Evolutionary conservation across 2,113 vertebrate species (phyloP), one percentile per base, ranked within the genome.

Genomic region (Sinocyclocheilus grahami): DNA sequence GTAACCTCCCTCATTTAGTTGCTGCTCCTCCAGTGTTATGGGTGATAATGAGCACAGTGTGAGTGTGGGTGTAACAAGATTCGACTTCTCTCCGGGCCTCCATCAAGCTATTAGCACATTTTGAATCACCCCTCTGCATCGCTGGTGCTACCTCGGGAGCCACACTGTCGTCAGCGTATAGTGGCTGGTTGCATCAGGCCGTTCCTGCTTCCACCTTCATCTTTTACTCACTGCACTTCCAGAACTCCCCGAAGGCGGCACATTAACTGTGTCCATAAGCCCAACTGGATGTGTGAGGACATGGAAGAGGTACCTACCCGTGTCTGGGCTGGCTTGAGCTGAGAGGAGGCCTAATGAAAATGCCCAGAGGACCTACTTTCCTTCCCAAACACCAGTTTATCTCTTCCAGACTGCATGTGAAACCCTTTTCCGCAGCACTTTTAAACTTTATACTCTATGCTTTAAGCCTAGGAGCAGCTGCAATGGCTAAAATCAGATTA

Each of bases 11-110:
- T 60, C 27, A 22, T 55, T 83, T 33, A 55, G 65, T 76, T 5
- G 18, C 58, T 39, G 30, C 58, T 76, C 48, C 58, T 65, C 81
- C 22, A 77, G 69, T 55, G 60, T 69, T 65, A 37, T 74, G 62
- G 72, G 86, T 86, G 86, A 53, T 83, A 83, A 86, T 78, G 60
- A 86, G 86, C 86, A 69, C 80, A 83, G 79, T 55, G 69, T 76
- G 74, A 46, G 33, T 83, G 74, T 78, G 62, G 65, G 81, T 78
- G 65, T 67, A 84, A 87, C 86, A 78, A 39, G 62, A 82, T 55
- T 62, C 20, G 33, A 55, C 72, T 86, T 82, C 85, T 65, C 81
- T 78, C n/a, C 1, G 11, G 46, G 62, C 33, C 65, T 27, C 20
- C 48, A 4, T 42, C 46, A 78, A 69, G 60, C 74, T 83, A 83